Base-by-base conservation (phyloP, 2,113 vertebrate species). In the Setophaga petechia region DNA sequence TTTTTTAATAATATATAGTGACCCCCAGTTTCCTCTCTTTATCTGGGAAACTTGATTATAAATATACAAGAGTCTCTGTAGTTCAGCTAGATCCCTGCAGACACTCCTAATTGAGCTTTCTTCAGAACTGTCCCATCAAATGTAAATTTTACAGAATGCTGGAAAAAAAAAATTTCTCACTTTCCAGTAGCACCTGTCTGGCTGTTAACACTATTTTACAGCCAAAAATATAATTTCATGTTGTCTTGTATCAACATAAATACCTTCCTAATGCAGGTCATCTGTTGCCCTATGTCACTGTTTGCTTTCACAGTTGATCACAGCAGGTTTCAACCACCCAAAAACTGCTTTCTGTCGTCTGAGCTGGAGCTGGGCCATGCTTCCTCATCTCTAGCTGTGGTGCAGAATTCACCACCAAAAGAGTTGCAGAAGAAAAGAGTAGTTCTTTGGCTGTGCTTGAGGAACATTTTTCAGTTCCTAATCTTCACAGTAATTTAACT, bases 291-390 rank as follows among this genome's bases (percentile, higher is more conserved):
- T 88, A 0, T 90, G 89, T 73, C 90, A 89, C 87, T 97, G 88
- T 96, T 96, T 96, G 81, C 74, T 79, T 95, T 96, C 91, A 95
- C 89, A 95, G 89, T 97, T 95, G 93, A 93, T 87, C 82, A 67
- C 84, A 89, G 89, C 5, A 31, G 58, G 46, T 91, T 95, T 55
- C 63, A 94, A 89, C 63, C 63, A 87, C 67, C 35, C 72, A 31
- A 94, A 94, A 92, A 87, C 84, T 95, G 91, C 63, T 92, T 94
- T 91, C 94, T 82, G 87, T 79, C 49, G 0, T 58, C 58, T 79
- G 58, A 89, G 71, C 78, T 96, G 95, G 96, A 91, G 35, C 71
- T 79, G 55, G 44, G 90, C 95, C 93, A 95, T 44, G 16, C 21
- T 77, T 95, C 79, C 39, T 94, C 82, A 94, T 58, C 35, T 61